These are phyloP conservation scores for Brachyistius frenatus DNA, from an alignment of 2,113 vertebrate species.

Conservation along the genomic window DNA sequence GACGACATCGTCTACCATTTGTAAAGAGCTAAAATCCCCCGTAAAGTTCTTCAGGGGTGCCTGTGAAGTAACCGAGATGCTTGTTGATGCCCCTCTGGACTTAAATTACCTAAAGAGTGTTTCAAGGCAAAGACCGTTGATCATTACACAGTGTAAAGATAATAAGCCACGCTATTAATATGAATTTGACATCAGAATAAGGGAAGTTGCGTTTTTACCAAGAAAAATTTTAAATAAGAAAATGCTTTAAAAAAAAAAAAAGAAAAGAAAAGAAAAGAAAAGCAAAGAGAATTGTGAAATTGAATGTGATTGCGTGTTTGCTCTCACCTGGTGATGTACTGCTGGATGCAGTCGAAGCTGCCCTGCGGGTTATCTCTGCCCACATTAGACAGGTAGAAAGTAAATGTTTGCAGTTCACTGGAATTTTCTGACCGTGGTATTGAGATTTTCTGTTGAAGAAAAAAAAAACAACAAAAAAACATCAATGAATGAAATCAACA, in stretches of 20 bases:
- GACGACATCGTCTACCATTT: neutral
- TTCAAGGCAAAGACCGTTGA: slow-evolving; percentile 1
- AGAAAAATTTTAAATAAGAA: neutral
- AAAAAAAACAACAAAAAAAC: slow-evolving; percentile 11
- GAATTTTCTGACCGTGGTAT: slow-evolving; percentile 89
- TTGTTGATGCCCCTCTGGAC: slow-evolving; percentile 14
- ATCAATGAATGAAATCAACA: neutral
- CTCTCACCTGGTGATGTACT: slow-evolving; percentile 93
- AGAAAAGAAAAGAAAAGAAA: neutral
- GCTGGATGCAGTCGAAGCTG: slow-evolving; percentile 98
- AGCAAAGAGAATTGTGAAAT: neutral
- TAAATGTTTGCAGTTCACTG: slow-evolving; percentile 88
- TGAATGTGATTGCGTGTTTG: slow-evolving; percentile 1
- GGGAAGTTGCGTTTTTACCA: neutral
- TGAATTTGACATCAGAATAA: neutral
- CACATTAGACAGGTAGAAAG: slow-evolving; percentile 95
- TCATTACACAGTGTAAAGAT: slow-evolving; percentile 7
- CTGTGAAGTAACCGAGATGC: slow-evolving; percentile 7
- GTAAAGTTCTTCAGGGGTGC: neutral
- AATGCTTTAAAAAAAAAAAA: neutral
- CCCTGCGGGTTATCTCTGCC: slow-evolving; percentile 96
- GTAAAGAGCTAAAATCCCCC: slow-evolving; percentile 4
- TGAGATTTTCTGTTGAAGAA: slow-evolving; percentile 89
- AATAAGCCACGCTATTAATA: neutral
- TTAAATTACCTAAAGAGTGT: slow-evolving; percentile 11